Evolutionary conservation across 23 tunicate species (phyloP).

Genomic region (Trididemnum clinides): DNA sequence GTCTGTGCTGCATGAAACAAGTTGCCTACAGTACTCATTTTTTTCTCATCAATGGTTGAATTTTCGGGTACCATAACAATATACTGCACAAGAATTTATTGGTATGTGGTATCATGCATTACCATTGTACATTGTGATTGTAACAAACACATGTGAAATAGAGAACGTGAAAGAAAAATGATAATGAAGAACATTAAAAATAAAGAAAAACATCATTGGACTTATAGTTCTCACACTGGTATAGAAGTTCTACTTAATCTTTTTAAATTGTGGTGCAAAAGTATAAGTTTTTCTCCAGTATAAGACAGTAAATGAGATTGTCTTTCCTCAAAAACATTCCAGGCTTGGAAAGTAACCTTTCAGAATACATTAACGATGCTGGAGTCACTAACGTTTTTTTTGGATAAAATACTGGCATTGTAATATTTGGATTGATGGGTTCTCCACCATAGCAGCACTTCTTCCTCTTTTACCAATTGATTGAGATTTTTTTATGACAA

Average conservation of each 20-base stretch:
- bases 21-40: no score
- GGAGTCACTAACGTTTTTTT: not conserved
- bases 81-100: no score
- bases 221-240: not conserved
- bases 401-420: not conserved
- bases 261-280: not conserved
- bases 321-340: slow-evolving; percentile 23
- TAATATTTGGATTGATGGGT: not conserved
- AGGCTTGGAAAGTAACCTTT: slow-evolving; percentile 4
- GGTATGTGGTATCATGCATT: no score
- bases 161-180: no score
- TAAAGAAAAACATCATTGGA: not conserved
- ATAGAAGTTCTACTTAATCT: not conserved
- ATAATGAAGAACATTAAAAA: no score
- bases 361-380: not conserved
- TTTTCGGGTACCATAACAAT: no score
- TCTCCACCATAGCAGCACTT: not conserved
- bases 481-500: not conserved
- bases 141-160: no score
- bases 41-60: no score
- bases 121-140: no score
- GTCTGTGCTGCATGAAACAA: no score
- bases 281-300: not conserved
- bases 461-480: not conserved
- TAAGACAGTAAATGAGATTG: not conserved